Conservation (phyloP, 2,888 invertebrate species). For the Selenia dentaria region DNA sequence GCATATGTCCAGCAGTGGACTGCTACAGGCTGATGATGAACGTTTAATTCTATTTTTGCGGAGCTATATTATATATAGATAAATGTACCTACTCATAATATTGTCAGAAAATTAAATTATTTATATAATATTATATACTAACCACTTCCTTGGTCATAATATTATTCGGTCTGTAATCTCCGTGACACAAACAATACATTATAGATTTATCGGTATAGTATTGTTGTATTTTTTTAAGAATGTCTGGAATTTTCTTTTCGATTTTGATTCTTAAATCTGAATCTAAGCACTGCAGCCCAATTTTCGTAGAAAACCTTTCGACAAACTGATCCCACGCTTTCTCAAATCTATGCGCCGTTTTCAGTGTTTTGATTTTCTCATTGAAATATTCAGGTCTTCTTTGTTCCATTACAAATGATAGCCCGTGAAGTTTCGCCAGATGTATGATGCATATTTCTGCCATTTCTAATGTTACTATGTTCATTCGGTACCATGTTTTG, state of each 20-base stretch:
- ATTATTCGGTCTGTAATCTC: conserved; percentile 64
- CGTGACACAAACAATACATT: conserved; percentile 52
- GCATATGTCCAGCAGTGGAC: too few species aligned
- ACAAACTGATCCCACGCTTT: conserved; percentile 40
- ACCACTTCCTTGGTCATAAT: conserved; percentile 54
- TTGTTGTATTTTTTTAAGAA: conserved; percentile 36
- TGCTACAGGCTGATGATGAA: too few species aligned
- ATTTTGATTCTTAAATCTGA: conserved; percentile 36
- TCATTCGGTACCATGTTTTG: conserved; percentile 44
- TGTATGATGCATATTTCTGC: conserved; percentile 50
- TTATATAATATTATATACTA: too few species aligned
- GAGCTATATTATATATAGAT: too few species aligned
- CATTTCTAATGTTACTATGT: conserved; percentile 49
- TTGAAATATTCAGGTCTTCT: conserved; percentile 48
- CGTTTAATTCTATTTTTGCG: too few species aligned
- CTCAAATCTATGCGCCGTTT: conserved; percentile 33
- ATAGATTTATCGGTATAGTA: conserved; percentile 38
- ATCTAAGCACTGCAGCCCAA: conserved; percentile 35
- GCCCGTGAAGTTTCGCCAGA: conserved; percentile 59
- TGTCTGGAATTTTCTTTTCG: conserved; percentile 28
- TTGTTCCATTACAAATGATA: conserved; percentile 51
- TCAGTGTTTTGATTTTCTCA: conserved; percentile 37
- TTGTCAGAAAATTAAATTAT: too few species aligned
- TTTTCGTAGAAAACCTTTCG: conserved; percentile 31
- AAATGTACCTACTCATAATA: too few species aligned